Evolutionary conservation across 2,888 invertebrate genomes (phyloP).

Genomic region (Mylabris sibirica): DNA sequence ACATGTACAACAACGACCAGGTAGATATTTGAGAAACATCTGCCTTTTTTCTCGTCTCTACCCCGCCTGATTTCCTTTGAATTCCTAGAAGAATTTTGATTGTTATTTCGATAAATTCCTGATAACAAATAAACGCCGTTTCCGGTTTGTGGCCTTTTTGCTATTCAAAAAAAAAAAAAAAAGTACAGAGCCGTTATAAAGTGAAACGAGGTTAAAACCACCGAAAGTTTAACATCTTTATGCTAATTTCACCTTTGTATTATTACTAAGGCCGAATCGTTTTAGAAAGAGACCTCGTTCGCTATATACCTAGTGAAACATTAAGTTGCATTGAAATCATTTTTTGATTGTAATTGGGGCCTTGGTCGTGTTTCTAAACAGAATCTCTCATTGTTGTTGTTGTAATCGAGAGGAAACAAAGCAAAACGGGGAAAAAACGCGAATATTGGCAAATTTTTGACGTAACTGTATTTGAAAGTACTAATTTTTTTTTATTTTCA

Average conservation of each 20-base stretch:
- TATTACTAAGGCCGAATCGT: slow-evolving; percentile 24
- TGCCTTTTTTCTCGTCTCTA: slow-evolving; percentile 19
- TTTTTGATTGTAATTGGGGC: slow-evolving; percentile 1
- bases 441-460: slow-evolving; percentile 22
- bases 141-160: slow-evolving; percentile 5
- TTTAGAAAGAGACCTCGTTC: slow-evolving; percentile 14
- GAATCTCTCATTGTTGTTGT: background rate
- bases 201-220: slow-evolving; percentile 30
- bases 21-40: slow-evolving; percentile 64
- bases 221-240: slow-evolving; percentile 37
- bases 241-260: slow-evolving; percentile 32
- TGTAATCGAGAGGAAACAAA: background rate
- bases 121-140: slow-evolving; percentile 9
- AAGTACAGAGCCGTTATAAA: slow-evolving; percentile 28
- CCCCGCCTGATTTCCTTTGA: too few species aligned
- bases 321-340: slow-evolving; percentile 7
- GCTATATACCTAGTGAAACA: background rate
- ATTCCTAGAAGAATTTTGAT: background rate
- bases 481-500: slow-evolving; percentile 6
- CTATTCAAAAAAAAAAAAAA: background rate
- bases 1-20: slow-evolving; percentile 81
- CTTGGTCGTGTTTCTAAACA: background rate
- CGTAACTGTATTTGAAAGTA: slow-evolving; percentile 34
- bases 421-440: background rate
- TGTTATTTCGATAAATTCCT: slow-evolving; percentile 2